Evolutionary conservation across 2,888 invertebrate genomes (phyloP), one percentile per base, ranked within the genome.

Genomic region (Platerodrilus igneus): DNA sequence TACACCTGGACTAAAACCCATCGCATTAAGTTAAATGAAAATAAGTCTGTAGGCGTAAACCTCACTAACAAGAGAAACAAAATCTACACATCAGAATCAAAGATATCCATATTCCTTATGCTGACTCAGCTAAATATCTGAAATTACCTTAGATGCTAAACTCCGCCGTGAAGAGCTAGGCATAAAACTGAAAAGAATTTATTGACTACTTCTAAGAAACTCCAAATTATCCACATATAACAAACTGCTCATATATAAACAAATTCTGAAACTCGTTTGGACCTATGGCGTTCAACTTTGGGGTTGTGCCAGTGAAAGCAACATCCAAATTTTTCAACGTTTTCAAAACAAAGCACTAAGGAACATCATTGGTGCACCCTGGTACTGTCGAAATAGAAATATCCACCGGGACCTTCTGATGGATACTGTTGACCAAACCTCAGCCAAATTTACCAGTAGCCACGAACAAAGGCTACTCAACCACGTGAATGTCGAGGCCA

Each of bases 231-330:
- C 11, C 9, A 5, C 13, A 14, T 11, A 25, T 4, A 11, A 25
- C 9, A 25, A 25, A 25, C 6, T 25, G 3, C 25, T 25, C 13
- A 11, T 25, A 25, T 25, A 25, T 14, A 25, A 25, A 8, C 10
- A 6, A 25, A 8, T 25, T 8, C 8, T 25, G 9, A 10, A 25
- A 14, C n/a, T n/a, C n/a, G n/a, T n/a, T n/a, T n/a, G n/a, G n/a
- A n/a, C n/a, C n/a, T n/a, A n/a, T n/a, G n/a, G n/a, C n/a, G n/a
- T n/a, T n/a, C n/a, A n/a, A n/a, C n/a, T n/a, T n/a, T n/a, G n/a
- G n/a, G n/a, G n/a, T n/a, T n/a, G n/a, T n/a, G n/a, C n/a, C n/a
- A n/a, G n/a, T n/a, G n/a, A n/a, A n/a, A n/a, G n/a, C n/a, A n/a
- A 11, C 25, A 9, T 2, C 13, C 10, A 14, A 25, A 25, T 25